Evolutionary conservation across 1,140 invertebrate species (phyloP).

Genomic region (Nephila pilipes): DNA sequence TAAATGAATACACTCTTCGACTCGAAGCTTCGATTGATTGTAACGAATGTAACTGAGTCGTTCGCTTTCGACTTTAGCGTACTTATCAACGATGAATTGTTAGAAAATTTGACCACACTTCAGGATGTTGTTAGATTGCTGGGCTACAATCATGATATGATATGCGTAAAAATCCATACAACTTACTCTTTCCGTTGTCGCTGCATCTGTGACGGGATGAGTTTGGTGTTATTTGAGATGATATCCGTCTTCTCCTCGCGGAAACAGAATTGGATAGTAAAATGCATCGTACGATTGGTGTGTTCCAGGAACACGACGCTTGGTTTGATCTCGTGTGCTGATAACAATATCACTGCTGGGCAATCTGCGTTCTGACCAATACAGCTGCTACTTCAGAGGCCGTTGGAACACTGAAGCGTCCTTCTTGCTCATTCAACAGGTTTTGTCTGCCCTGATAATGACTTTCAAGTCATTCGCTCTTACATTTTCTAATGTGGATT

Average conservation of each 20-base stretch:
- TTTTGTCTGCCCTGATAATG: too few species aligned
- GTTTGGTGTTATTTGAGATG: not conserved
- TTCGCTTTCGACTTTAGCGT: slow-evolving; percentile 79
- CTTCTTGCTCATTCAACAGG: too few species aligned
- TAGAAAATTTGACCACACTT: not conserved
- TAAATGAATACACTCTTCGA: slow-evolving; percentile 78
- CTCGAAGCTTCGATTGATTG: slow-evolving; percentile 78
- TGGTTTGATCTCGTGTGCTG: too few species aligned
- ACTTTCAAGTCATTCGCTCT: too few species aligned
- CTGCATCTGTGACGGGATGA: not conserved
- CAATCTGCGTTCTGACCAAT: too few species aligned
- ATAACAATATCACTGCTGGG: too few species aligned
- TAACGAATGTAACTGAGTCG: slow-evolving; percentile 79
- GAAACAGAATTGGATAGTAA: not conserved
- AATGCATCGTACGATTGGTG: too few species aligned
- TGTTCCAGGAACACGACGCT: too few species aligned
- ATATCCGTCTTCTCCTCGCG: not conserved
- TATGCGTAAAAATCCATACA: not conserved
- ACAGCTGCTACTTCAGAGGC: too few species aligned
- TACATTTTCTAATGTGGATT: too few species aligned
- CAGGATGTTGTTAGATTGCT: not conserved
- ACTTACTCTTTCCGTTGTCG: not conserved
- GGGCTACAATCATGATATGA: not conserved
- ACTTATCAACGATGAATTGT: slow-evolving; percentile 45
- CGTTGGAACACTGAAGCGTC: too few species aligned